Evolutionary conservation across 1,140 invertebrate species (phyloP).

Genomic region (Neodiprion lecontei): DNA sequence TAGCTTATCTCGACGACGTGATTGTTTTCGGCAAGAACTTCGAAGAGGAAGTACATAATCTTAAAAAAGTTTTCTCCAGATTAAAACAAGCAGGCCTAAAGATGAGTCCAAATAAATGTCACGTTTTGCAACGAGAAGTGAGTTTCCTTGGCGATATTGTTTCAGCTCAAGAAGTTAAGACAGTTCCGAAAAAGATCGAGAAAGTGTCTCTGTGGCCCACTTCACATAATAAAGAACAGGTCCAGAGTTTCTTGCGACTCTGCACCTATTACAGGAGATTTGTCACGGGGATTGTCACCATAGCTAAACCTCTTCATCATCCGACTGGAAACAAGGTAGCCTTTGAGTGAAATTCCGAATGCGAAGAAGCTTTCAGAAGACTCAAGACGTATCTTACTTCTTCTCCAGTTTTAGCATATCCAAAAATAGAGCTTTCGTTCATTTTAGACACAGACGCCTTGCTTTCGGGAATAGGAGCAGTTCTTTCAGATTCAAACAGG

Average conservation of each 20-base stretch:
- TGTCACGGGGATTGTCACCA: no score
- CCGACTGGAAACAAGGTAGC: background rate
- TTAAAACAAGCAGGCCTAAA: background rate
- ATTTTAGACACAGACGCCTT: no score
- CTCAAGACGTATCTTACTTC: no score
- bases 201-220: conserved; percentile 14
- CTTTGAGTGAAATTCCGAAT: no score
- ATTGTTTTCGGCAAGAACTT: no score
- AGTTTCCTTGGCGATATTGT: conserved; percentile 26
- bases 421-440: no score
- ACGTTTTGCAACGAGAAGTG: background rate
- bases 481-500: no score
- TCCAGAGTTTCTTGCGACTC: conserved; percentile 28
- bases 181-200: conserved; percentile 17
- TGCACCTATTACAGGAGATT: conserved; percentile 26
- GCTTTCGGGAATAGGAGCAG: no score
- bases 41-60: no score
- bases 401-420: no score
- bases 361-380: no score
- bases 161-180: conserved; percentile 4
- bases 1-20: no score
- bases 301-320: background rate
- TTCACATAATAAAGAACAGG: conserved; percentile 24
- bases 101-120: background rate
- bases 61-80: background rate